Base-by-base conservation (phyloP, 1,140 invertebrate genomes). In the Macrobrachium nipponense region DNA sequence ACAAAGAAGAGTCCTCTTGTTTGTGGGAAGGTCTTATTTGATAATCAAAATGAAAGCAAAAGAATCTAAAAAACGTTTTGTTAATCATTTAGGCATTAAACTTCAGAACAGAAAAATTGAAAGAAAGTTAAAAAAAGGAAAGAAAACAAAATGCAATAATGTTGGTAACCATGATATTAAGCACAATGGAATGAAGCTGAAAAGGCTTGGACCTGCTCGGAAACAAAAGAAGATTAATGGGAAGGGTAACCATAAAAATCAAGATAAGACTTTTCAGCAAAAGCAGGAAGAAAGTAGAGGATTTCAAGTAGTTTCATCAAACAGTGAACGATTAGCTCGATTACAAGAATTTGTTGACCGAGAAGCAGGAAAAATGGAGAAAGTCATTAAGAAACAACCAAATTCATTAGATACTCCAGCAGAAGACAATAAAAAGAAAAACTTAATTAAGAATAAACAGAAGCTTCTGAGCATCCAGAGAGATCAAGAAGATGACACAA, bases 291-390 rank as follows among this genome's bases (percentile, higher is more conserved):
- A 85, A 85, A 23, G 5, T 10, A 68, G 61, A 5, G 77, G 83
- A 4, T 86, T 86, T 23, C 51, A 73, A 61, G 18, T 36, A 11
- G 73, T 78, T 44, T 59, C 77, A 2, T 73, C 77, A 0, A 62
- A 36, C 14, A 73, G 23, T 75, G 83, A 86, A 44, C 77, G 83
- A 17, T 72, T 86, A 68, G 66, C 83, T 20, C 43, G 66, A 15
- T 44, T 86, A 11, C 83, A 86, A 58, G 83, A 86, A 80, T 86
- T 70, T 58, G 83, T 86, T 15, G 80, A 80, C 36, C 76, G 44
- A 7, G 83, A 80, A 73, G 58, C 83, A 3, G 68, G 83, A 64
- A 80, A n/a, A 61, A 11, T 36, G 68, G n/a, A 58, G 64, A n/a
- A 73, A 61, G n/a, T 20, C 10, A 6, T 14, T 11, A 8, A 61